phyloP scores from a whole-genome alignment of 2,888 invertebrate genomes.

The Bedellia somnulentella region DNA sequence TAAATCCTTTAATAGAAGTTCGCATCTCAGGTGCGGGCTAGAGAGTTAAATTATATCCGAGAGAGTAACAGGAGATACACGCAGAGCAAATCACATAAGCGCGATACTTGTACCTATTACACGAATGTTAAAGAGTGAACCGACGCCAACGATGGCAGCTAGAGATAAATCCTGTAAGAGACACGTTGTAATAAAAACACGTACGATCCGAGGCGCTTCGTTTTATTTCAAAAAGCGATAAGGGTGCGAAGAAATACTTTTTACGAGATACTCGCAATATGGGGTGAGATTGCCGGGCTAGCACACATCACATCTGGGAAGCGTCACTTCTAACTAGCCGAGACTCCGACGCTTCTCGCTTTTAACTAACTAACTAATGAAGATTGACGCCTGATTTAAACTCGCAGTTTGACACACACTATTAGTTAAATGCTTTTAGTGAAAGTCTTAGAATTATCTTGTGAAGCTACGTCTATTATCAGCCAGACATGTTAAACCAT shows the following conservation, averaged over 20 bases:
- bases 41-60: slow-evolving; percentile 9
- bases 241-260: slow-evolving; percentile 55
- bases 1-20: slow-evolving; percentile 2
- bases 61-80: slow-evolving; percentile 16
- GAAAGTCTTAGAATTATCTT: too few relatives aligned
- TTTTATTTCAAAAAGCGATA: slow-evolving; percentile 60
- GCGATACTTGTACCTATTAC: slow-evolving; percentile 27
- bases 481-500: too few relatives aligned
- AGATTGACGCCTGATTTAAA: too few relatives aligned
- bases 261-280: slow-evolving; percentile 47
- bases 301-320: slow-evolving; percentile 49
- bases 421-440: too few relatives aligned
- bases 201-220: slow-evolving; percentile 48
- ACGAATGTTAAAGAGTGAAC: slow-evolving; percentile 25
- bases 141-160: slow-evolving; percentile 22
- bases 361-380: too few relatives aligned
- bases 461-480: too few relatives aligned
- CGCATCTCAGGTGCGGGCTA: slow-evolving; percentile 5
- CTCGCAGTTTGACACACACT: too few relatives aligned
- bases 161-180: slow-evolving; percentile 53
- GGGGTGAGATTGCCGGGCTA: slow-evolving; percentile 23
- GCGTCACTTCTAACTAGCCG: slow-evolving; percentile 21
- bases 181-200: slow-evolving; percentile 53
- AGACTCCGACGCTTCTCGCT: background rate
- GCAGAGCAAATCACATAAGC: slow-evolving; percentile 29